Conservation (phyloP, 1,140 invertebrate genomes). For the Drosophila pseudoananassae region DNA sequence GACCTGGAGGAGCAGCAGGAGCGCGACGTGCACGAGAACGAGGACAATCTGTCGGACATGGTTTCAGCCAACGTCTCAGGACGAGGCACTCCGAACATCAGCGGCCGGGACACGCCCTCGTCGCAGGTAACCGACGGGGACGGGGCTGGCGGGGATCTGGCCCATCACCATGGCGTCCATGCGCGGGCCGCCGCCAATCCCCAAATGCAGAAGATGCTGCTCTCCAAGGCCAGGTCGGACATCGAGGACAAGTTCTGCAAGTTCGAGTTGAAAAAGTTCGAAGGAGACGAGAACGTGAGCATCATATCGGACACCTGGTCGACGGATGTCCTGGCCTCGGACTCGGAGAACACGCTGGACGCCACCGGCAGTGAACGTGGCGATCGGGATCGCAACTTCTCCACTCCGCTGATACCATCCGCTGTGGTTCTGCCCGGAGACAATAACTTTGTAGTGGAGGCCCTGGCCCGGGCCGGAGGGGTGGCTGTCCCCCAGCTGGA, state of each 20-base stretch:
- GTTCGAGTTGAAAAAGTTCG: constrained; percentile 97
- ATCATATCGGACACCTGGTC: constrained; percentile 99
- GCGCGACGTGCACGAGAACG: constrained; percentile 85
- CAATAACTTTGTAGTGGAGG: constrained; percentile 75
- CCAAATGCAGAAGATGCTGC: constrained; percentile 86
- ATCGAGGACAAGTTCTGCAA: constrained; percentile 99
- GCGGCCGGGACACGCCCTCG: constrained; percentile 96
- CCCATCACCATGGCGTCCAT: constrained; percentile 80
- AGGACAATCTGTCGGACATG: constrained; percentile 98
- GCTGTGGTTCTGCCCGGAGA: constrained; percentile 82
- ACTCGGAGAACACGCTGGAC: constrained; percentile 93
- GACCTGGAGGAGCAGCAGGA: constrained; percentile 95
- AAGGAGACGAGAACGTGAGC: constrained; percentile 96
- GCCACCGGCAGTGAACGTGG: constrained; percentile 78
- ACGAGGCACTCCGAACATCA: constrained; percentile 90
- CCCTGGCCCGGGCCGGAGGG: constrained; percentile 49
- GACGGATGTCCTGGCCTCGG: constrained; percentile 97
- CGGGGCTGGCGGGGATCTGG: constrained; percentile 65
- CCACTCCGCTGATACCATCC: constrained; percentile 81
- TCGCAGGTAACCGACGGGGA: constrained; percentile 95
- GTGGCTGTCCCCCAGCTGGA: constrained; percentile 84
- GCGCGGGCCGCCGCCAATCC: constrained; percentile 84
- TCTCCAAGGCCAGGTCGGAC: constrained; percentile 94
- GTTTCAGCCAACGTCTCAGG: constrained; percentile 98
- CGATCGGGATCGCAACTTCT: constrained; percentile 84